Conservation (phyloP, 2,888 invertebrate species). For the Drosophila paranaensis region DNA sequence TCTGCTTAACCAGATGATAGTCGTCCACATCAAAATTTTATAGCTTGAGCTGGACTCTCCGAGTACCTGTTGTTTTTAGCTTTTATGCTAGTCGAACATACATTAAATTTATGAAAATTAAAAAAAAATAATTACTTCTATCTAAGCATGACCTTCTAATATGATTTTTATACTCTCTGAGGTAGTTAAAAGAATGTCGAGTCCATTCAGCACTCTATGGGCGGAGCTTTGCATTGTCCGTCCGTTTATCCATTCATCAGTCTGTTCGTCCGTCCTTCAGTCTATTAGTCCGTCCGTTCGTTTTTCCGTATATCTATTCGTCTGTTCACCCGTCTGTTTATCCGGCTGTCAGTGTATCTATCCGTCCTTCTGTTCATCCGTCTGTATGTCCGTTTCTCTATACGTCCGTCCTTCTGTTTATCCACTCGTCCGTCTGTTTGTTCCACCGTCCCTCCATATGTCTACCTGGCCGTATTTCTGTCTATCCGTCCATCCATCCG, state of each 20-base stretch:
- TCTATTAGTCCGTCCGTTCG: too few relatives aligned
- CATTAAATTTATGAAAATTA: not conserved
- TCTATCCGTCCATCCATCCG: not conserved
- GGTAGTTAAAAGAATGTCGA: too few relatives aligned
- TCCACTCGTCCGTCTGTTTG: too few relatives aligned
- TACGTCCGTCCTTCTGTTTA: not conserved
- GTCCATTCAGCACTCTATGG: too few relatives aligned
- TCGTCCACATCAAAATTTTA: not conserved
- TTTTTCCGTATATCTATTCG: too few relatives aligned
- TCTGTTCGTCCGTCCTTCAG: not conserved
- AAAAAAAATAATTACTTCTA: not conserved
- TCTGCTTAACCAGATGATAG: not conserved
- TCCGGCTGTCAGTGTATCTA: not conserved
- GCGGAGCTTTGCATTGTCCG: not conserved
- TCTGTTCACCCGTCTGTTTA: not conserved
- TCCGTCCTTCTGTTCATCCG: not conserved
- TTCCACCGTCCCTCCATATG: too few relatives aligned
- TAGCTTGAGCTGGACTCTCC: not conserved
- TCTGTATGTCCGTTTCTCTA: too few relatives aligned
- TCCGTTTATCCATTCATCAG: not conserved
- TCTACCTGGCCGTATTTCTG: not conserved
- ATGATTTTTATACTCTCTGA: too few relatives aligned
- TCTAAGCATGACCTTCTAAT: not conserved
- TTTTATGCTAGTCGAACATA: too few relatives aligned
- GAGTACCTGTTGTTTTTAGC: not conserved